phyloP scores from a whole-genome alignment of 1,140 invertebrate species.

The Drosophila quadrilineata region DNA sequence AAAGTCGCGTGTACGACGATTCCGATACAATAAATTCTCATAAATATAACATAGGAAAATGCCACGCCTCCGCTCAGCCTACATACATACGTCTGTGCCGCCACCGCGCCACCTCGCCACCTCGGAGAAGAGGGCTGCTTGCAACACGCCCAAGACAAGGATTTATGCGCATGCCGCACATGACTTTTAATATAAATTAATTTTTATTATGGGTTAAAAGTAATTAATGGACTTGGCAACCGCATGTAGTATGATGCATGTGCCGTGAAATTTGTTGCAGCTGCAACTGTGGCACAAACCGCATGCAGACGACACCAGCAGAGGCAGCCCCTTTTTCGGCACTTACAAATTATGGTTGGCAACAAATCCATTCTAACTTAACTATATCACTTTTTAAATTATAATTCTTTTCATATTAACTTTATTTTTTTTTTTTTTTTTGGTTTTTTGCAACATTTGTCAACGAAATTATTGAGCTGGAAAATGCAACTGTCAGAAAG shows the following conservation, averaged over 20 bases:
- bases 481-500: not conserved
- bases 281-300: conserved; percentile 4
- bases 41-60: conserved; percentile 54
- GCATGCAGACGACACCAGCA: no score
- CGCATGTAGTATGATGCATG: conserved; percentile 68
- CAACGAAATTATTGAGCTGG: not conserved
- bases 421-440: no score
- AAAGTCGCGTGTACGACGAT: conserved; percentile 68
- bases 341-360: conserved; percentile 8
- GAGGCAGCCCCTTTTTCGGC: not conserved
- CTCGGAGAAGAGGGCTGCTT: no score
- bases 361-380: not conserved
- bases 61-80: no score
- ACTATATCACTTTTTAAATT: not conserved
- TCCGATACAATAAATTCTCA: conserved; percentile 74
- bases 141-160: conserved; percentile 59
- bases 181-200: conserved; percentile 79
- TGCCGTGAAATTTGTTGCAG: conserved; percentile 37
- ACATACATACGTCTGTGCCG: not conserved
- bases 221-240: conserved; percentile 72
- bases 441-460: not conserved
- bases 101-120: conserved; percentile 36
- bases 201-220: conserved; percentile 77
- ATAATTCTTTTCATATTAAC: not conserved
- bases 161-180: conserved; percentile 61